phyloP scores from a whole-genome alignment of 2,113 vertebrate genomes.

The Aepyceros melampus region DNA sequence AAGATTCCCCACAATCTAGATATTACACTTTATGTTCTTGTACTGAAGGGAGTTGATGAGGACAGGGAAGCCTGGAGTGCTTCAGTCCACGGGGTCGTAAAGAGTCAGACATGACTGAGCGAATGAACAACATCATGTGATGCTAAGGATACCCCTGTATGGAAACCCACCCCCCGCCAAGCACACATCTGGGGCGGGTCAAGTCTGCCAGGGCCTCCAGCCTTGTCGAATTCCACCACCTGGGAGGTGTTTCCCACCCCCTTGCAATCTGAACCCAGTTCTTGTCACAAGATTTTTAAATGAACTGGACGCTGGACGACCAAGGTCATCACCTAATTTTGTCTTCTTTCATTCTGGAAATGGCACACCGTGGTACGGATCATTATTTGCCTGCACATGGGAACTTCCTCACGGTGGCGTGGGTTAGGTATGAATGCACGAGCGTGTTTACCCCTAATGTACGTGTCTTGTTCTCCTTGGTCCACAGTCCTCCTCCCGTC shows the following conservation, averaged over 20 bases:
- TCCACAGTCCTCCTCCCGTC: too few relatives aligned
- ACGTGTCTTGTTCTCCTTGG: background rate
- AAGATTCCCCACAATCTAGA: background rate
- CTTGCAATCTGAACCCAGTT: background rate
- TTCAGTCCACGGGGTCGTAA: accelerated
- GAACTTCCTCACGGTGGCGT: accelerated
- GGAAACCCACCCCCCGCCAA: background rate
- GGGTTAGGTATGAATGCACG: background rate
- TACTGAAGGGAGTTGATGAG: background rate
- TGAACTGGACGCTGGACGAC: background rate
- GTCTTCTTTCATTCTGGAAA: background rate
- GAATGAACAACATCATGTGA: background rate
- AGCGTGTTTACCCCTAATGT: accelerated
- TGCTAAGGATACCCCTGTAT: background rate
- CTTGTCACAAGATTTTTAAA: background rate
- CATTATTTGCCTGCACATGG: background rate
- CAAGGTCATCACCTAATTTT: background rate
- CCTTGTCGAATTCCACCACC: background rate
- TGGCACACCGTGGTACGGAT: accelerated
- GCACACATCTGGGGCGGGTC: background rate
- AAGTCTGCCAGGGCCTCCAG: too few relatives aligned
- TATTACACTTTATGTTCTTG: background rate
- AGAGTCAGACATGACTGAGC: accelerated
- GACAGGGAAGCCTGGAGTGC: background rate
- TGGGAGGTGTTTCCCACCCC: background rate